phyloP scores from a whole-genome alignment of 2,113 vertebrate species.

The Glaucidium brasilianum region DNA sequence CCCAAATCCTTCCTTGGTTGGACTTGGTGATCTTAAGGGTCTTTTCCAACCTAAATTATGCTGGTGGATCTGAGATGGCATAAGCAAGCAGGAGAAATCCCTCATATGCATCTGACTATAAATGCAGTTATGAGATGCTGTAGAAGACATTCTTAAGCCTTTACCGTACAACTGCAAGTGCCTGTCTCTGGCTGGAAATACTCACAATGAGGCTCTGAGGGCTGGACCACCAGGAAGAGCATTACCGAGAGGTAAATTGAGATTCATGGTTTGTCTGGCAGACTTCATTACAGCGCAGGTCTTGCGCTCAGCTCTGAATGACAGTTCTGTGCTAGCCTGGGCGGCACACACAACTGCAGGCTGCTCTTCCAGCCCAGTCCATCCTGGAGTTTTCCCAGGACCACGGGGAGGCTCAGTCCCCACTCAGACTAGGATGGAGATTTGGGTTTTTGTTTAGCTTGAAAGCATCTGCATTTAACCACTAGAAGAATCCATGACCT shows the following conservation, averaged over 20 bases:
- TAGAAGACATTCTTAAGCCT: not conserved
- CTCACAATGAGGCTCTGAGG: not conserved
- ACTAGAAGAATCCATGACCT: not conserved
- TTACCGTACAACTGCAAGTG: not conserved
- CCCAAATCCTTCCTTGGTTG: not conserved
- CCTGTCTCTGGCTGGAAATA: not conserved
- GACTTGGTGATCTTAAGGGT: not conserved
- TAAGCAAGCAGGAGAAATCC: not conserved
- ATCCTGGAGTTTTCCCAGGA: not conserved
- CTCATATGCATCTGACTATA: accelerated
- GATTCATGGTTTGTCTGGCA: not conserved
- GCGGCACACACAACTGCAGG: not conserved
- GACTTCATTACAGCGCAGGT: accelerated
- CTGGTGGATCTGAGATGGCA: not conserved
- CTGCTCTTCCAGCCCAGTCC: not conserved
- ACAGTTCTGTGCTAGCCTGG: not conserved
- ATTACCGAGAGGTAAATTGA: not conserved
- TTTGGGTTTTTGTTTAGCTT: not conserved
- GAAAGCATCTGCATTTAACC: not conserved
- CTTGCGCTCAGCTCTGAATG: not conserved
- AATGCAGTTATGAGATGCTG: not conserved
- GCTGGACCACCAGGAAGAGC: not conserved
- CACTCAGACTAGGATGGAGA: not conserved
- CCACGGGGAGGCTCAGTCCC: not conserved
- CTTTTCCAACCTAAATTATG: not conserved